Percentiles rank a stretch among this genome's conserved stretches.
Conservation (phyloP, 2,113 vertebrate genomes). For the Bombycilla garrulus region DNA sequence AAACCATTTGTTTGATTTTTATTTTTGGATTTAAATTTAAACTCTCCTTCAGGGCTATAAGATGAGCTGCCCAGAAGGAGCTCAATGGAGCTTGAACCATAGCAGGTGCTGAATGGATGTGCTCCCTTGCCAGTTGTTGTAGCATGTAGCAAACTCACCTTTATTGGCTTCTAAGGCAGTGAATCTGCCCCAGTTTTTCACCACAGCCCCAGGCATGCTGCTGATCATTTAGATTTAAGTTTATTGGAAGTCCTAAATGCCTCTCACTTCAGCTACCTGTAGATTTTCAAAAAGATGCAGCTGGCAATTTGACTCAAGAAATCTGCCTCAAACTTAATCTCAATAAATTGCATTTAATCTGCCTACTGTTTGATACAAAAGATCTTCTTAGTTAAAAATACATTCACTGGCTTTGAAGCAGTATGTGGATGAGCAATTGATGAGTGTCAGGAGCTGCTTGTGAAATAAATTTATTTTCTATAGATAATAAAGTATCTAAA, state of each 20-base stretch:
- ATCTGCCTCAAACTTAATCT: neutral
- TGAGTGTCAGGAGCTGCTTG: neutral
- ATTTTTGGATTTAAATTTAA: neutral
- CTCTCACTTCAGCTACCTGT: neutral
- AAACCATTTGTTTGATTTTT: neutral
- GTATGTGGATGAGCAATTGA: neutral
- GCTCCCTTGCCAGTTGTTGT: neutral
- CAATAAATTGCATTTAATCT: neutral
- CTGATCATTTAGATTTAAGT: neutral
- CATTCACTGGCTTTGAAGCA: neutral
- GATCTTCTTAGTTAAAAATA: neutral
- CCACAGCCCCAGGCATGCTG: neutral
- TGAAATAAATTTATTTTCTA: neutral
- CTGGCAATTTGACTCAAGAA: neutral
- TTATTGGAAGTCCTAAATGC: neutral
- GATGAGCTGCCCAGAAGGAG: neutral
- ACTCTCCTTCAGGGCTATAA: neutral
- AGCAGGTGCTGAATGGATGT: slow-evolving; percentile 15
- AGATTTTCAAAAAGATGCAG: neutral
- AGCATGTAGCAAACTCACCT: neutral
- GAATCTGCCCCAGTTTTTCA: neutral
- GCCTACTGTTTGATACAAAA: neutral
- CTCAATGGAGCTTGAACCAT: neutral
- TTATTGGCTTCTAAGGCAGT: neutral
- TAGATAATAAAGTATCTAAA: neutral